Base-by-base conservation (phyloP, 1,140 invertebrate genomes). In the Drosophila chauvacae region DNA sequence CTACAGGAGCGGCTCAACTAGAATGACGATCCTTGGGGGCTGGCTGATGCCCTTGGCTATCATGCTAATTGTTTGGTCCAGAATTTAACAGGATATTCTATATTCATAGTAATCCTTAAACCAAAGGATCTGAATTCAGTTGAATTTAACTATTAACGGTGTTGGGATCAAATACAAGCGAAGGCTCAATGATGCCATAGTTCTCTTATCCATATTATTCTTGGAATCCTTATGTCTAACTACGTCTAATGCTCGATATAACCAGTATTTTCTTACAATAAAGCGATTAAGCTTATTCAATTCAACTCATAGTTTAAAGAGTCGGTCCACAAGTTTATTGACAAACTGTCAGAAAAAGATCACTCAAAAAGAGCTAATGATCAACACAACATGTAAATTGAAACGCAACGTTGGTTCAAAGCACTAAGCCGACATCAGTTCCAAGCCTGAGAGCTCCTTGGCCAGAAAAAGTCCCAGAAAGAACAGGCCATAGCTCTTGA, bases 401-500 rank as follows among this genome's bases (percentile, higher is more conserved):
- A 47, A 70, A 73, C 66, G 70, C 61, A 28, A 45, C 14, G 63
- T 81, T 55, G 57, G n/a, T 66, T 87, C 42, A 92, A 20, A 30
- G n/a, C 20, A 60, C 65, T 91, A 94, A 81, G 93, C 91, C 9
- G 94, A 94, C 94, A 95, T 94, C 39, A 96, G 84, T 87, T 95
- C 95, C 26, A 96, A 90, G 48, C 95, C 95, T 14, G 93, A 91
- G 69, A 94, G 95, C 91, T 96, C 95, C 77, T 95, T 93, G 16
- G 95, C 95, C 68, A 96, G 94, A 59, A 94, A 94, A 13, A 96
- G 93, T 42, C 95, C 95, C 23, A 96, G 73, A 65, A 94, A 93
- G 85, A 96, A 96, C 73, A 96, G 93, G 48, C 94, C 95, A 55
- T 95, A 93, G 90, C 95, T 95, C 92, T 96, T 96, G 23, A 96